Conservation (phyloP, 2,113 vertebrate species). For the Paramisgurnus dabryanus region DNA sequence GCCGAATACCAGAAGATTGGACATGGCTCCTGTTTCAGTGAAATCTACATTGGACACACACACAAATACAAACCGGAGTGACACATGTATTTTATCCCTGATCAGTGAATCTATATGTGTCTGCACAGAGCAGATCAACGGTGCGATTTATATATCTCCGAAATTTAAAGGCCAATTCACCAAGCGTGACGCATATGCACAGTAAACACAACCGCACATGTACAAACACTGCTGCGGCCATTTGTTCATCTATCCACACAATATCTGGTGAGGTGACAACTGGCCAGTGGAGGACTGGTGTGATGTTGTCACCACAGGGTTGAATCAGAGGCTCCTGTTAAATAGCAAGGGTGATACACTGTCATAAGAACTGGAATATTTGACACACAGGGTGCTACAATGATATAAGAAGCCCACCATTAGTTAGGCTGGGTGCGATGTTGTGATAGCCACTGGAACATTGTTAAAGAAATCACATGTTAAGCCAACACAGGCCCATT, state of each 20-base stretch:
- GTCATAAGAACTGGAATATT: slow-evolving; percentile 37
- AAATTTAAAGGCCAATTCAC: slow-evolving; percentile 9
- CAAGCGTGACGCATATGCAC: neutral
- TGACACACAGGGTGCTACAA: slow-evolving; percentile 28
- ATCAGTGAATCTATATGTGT: neutral
- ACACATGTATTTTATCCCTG: neutral
- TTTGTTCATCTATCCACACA: slow-evolving; percentile 27
- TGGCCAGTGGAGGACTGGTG: slow-evolving; percentile 45
- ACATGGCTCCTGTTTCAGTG: slow-evolving; percentile 55
- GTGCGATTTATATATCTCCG: neutral
- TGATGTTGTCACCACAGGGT: slow-evolving; percentile 52
- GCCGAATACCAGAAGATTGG: slow-evolving; percentile 54
- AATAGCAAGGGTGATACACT: slow-evolving; percentile 41
- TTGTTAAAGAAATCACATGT: slow-evolving; percentile 55
- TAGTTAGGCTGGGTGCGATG: slow-evolving; percentile 53
- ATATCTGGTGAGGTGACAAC: slow-evolving; percentile 50
- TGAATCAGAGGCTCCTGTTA: slow-evolving; percentile 49
- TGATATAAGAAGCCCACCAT: slow-evolving; percentile 47
- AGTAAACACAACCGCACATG: slow-evolving; percentile 35
- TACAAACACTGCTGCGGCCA: slow-evolving; percentile 26
- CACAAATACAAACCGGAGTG: slow-evolving; percentile 28
- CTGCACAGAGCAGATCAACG: neutral
- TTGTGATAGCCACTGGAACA: slow-evolving; percentile 58
- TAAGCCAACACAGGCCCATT: neutral
- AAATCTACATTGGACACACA: slow-evolving; percentile 20